Conservation (phyloP, 2,888 invertebrate genomes). For the Dasysyrphus tricinctus region DNA sequence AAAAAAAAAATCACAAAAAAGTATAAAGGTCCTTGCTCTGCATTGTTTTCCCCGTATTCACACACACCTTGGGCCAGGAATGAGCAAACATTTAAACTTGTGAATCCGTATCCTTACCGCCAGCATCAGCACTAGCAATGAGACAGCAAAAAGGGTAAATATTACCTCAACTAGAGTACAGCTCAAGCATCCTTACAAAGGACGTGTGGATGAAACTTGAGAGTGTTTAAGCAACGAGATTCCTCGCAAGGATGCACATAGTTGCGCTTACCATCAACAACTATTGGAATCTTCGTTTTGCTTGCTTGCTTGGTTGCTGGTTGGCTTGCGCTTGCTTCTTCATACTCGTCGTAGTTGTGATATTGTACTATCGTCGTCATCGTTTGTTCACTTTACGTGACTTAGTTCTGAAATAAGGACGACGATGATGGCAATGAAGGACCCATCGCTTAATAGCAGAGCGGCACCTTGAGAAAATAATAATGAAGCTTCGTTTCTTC, state of each 20-base stretch:
- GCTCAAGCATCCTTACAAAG: slow-evolving; percentile 67
- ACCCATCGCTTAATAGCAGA: slow-evolving; percentile 55
- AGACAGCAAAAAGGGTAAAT: slow-evolving; percentile 73
- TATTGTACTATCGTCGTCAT: slow-evolving; percentile 16
- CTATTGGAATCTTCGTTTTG: slow-evolving; percentile 36
- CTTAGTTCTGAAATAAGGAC: slow-evolving; percentile 62
- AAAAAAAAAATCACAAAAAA: not conserved
- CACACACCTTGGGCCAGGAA: slow-evolving; percentile 44
- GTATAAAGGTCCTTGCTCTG: slow-evolving; percentile 54
- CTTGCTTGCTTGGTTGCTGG: slow-evolving; percentile 8
- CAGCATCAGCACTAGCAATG: slow-evolving; percentile 33
- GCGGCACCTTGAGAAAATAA: slow-evolving; percentile 69
- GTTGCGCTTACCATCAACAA: slow-evolving; percentile 62
- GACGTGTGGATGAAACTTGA: slow-evolving; percentile 74
- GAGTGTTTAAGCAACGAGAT: slow-evolving; percentile 75
- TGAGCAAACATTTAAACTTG: slow-evolving; percentile 72
- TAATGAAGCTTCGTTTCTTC: slow-evolving; percentile 62
- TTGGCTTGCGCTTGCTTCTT: slow-evolving; percentile 24
- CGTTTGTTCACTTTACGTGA: slow-evolving; percentile 70
- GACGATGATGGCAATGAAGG: slow-evolving; percentile 33
- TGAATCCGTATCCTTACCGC: slow-evolving; percentile 47
- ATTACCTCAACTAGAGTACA: slow-evolving; percentile 68
- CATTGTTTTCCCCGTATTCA: slow-evolving; percentile 52
- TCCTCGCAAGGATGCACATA: slow-evolving; percentile 68
- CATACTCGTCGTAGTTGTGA: not conserved